A percentile compares a stretch with the other conserved stretches of the same genome.
Conservation (phyloP, 2,113 vertebrate genomes). For the Tretioscincus oriximinensis region DNA sequence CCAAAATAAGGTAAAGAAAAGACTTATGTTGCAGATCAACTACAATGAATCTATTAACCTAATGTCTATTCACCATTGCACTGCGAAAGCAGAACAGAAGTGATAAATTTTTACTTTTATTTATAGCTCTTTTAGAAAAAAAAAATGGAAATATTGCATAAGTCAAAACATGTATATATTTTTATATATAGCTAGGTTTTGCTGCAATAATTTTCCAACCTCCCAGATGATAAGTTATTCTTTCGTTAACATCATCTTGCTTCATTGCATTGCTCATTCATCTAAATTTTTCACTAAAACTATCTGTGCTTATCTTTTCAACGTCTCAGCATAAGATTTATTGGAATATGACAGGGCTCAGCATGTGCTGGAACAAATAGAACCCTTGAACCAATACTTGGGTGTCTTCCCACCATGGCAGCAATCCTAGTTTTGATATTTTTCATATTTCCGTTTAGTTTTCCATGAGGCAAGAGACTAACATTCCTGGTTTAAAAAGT, state of each 20-base stretch:
- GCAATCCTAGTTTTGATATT: neutral
- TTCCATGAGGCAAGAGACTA: neutral
- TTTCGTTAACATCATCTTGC: neutral
- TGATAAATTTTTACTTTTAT: neutral
- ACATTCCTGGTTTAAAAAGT: neutral
- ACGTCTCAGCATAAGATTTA: conserved; percentile 2
- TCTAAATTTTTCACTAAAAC: neutral
- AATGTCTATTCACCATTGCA: neutral
- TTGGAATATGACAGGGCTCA: conserved; percentile 6
- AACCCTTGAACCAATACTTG: neutral
- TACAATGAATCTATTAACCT: too few species aligned
- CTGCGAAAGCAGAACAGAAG: neutral
- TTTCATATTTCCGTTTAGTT: neutral
- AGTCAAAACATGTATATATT: neutral
- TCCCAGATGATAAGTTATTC: neutral
- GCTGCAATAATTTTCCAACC: neutral
- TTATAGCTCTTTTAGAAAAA: neutral
- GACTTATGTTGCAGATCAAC: neutral
- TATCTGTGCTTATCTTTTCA: neutral
- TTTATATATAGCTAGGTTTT: neutral
- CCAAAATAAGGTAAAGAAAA: neutral
- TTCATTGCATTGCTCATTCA: neutral
- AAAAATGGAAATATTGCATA: neutral
- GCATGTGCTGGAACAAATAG: neutral
- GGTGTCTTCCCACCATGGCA: neutral